phyloP scores from a whole-genome alignment of 2,797 vertebrate species.

The Silurus lanzhouensis region DNA sequence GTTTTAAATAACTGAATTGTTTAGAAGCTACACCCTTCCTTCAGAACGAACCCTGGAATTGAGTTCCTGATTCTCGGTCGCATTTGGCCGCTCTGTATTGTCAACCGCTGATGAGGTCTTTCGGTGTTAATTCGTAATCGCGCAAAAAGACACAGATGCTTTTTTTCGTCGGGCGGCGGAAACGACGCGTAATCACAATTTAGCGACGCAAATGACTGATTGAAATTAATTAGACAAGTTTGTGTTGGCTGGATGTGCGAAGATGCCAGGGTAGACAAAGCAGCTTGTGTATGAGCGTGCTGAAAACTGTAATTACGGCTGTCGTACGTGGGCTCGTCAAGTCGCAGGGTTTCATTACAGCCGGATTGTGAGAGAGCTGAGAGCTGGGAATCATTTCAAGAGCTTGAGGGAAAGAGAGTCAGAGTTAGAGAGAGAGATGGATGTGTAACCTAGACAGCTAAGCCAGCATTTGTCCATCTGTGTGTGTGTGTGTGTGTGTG shows the following conservation, averaged over 20 bases:
- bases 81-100: conserved; percentile 16
- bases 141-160: conserved; percentile 60
- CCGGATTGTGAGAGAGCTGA: conserved; percentile 37
- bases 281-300: conserved; percentile 49
- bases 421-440: conserved; percentile 38
- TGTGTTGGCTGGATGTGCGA: conserved; percentile 63
- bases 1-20: background rate
- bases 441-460: conserved; percentile 47
- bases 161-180: conserved; percentile 48
- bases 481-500: conserved; percentile 39
- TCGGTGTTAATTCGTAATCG: conserved; percentile 42
- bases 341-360: conserved; percentile 62
- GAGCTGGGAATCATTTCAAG: conserved; percentile 54
- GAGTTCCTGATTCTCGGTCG: background rate
- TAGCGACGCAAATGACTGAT: conserved; percentile 67
- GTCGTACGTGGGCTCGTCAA: conserved; percentile 55
- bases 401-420: conserved; percentile 22
- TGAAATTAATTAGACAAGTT: conserved; percentile 67
- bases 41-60: background rate
- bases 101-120: conserved; percentile 42
- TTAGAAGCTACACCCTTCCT: too few species aligned
- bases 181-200: conserved; percentile 62
- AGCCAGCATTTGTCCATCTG: conserved; percentile 63
- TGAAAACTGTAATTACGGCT: conserved; percentile 61
- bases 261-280: conserved; percentile 57